Evolutionary conservation across 2,797 vertebrate genomes (phyloP), one percentile per base, ranked within the genome.

Genomic region (Natrix natrix): DNA sequence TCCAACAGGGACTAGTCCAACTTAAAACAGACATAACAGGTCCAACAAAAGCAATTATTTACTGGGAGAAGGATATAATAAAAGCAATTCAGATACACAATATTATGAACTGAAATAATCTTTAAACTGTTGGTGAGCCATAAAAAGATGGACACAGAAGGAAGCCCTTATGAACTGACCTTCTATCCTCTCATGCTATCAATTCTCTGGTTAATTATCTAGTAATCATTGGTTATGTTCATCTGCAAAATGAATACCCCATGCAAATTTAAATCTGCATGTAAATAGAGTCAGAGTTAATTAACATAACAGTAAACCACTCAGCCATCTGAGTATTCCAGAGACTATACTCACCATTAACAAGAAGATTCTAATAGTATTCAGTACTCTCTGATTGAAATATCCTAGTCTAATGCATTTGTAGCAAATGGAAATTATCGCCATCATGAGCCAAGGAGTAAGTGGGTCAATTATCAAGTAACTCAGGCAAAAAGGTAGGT

Each of bases 201-300:
- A 95, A 7, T 96, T 96, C 94, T 96, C 94, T 89, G 95, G 95
- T 94, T 97, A 96, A 97, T 96, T 97, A 96, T 97, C 94, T 96
- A 92, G 95, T 96, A 92, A 96, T 95, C 95, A 92, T 93, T 37
- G 88, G 54, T 91, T 91, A 94, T 17, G 11, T 97, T 97, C 93
- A 95, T 97, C 97, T 96, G 96, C 94, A 91, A 95, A 95, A 95
- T 94, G 96, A 96, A 95, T 94, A 96, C 92, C 87, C 92, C 90
- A 95, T 95, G 94, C 96, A 95, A 95, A 96, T 96, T 96, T 94
- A 96, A 97, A 96, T 95, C 97, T 96, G 92, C 90, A 90, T 43
- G 14, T 94, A 97, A 97, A 97, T 93, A 96, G 95, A 93, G 95
- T 96, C 94, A 95, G 93, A 95, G 95, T 94, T 97, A 97, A 97